Conservation (phyloP, 2,797 vertebrate species). For the Arrhamphus sclerolepis region DNA sequence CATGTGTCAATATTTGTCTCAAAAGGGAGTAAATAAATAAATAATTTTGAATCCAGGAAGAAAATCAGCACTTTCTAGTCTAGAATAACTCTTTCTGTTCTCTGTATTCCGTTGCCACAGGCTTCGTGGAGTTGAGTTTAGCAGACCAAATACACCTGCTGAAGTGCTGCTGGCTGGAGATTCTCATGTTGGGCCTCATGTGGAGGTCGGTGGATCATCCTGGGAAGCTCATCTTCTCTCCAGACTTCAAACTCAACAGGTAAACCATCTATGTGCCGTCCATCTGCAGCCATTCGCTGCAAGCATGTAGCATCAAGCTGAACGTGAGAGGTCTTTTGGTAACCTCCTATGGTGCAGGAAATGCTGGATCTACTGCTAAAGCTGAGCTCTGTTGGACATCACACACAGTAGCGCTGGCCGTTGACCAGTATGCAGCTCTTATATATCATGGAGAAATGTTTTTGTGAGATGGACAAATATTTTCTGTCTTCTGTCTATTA, state of each 20-base stretch:
- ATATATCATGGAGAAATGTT: too few species aligned
- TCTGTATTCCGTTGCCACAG: slow-evolving; percentile 59
- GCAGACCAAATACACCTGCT: slow-evolving; percentile 92
- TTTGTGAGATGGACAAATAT: too few species aligned
- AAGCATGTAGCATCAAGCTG: not conserved
- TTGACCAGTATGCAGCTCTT: too few species aligned
- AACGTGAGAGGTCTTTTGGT: too few species aligned
- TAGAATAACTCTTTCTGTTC: not conserved
- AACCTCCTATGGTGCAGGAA: too few species aligned
- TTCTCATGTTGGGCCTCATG: slow-evolving; percentile 96
- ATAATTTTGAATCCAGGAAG: too few species aligned
- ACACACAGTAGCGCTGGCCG: too few species aligned
- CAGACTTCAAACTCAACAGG: slow-evolving; percentile 94
- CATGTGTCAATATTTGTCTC: too few species aligned
- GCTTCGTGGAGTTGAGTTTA: slow-evolving; percentile 91
- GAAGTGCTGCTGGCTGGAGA: slow-evolving; percentile 97
- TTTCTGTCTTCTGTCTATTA: too few species aligned
- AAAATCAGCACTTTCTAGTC: not conserved
- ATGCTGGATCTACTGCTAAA: not conserved
- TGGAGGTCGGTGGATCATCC: slow-evolving; percentile 97
- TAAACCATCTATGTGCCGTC: slow-evolving; percentile 43
- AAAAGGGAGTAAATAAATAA: too few species aligned
- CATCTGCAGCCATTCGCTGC: too few species aligned
- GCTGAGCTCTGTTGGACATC: not conserved
- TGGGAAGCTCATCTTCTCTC: slow-evolving; percentile 95